These are phyloP conservation scores for Microplitis mediator DNA, from an alignment of 1,140 invertebrate species.

Conservation along the genomic window DNA sequence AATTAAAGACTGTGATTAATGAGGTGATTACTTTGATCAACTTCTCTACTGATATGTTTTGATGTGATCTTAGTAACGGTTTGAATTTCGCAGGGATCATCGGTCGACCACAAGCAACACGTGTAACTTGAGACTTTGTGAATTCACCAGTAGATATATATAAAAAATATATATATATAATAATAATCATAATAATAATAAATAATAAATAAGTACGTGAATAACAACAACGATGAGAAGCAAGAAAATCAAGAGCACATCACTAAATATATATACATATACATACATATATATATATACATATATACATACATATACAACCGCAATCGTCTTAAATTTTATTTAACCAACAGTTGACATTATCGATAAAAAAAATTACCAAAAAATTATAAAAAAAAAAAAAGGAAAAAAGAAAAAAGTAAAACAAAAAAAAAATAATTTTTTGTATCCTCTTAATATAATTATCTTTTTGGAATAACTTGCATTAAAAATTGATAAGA, in stretches of 20 bases:
- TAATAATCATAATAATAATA: too few relatives aligned
- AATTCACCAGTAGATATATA: neutral
- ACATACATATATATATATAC: too few relatives aligned
- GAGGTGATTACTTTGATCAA: constrained; percentile 25
- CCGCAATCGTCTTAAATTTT: neutral
- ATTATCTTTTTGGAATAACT: neutral
- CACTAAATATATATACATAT: neutral
- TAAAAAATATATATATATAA: too few relatives aligned
- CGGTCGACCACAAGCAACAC: constrained; percentile 16
- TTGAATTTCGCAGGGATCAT: constrained; percentile 22
- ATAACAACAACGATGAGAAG: neutral
- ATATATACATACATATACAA: too few relatives aligned
- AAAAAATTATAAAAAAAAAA: neutral
- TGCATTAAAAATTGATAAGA: neutral
- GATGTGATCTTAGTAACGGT: constrained; percentile 17
- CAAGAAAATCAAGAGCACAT: constrained; percentile 2
- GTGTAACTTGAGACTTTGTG: constrained; percentile 21
- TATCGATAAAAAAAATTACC: neutral
- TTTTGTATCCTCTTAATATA: neutral
- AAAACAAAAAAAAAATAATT: neutral
- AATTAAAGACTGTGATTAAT: constrained; percentile 17
- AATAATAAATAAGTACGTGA: too few relatives aligned
- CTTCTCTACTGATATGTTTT: constrained; percentile 19
- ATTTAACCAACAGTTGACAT: neutral
- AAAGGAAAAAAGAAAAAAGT: neutral